These are phyloP conservation scores for Ypsolopha scabrella DNA, from an alignment of 2,888 invertebrate species.

Conservation along the genomic window DNA sequence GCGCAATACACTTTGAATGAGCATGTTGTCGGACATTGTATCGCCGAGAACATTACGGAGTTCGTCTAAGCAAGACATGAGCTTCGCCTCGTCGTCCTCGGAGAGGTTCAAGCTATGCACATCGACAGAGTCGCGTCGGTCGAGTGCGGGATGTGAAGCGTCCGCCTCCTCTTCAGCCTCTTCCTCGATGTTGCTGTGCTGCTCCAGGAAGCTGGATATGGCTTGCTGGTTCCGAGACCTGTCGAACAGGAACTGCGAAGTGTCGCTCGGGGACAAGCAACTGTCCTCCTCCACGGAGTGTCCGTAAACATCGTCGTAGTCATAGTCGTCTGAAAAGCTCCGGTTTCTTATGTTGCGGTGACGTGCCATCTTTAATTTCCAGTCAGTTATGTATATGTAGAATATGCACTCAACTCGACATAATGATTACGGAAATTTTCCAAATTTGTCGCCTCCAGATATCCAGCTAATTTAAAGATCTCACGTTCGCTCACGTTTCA, in stretches of 20 bases:
- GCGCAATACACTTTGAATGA: constrained; percentile 79
- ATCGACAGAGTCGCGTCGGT: constrained; percentile 58
- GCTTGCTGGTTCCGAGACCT: constrained; percentile 79
- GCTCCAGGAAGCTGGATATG: constrained; percentile 82
- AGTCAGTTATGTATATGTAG: not conserved
- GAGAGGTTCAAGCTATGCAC: constrained; percentile 63
- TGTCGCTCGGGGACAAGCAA: constrained; percentile 90
- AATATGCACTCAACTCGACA: not conserved
- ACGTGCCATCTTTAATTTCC: constrained; percentile 76
- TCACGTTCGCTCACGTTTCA: not conserved
- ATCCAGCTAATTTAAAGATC: too few relatives aligned
- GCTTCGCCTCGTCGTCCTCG: constrained; percentile 78
- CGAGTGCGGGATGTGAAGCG: constrained; percentile 22
- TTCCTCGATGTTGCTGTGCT: constrained; percentile 80
- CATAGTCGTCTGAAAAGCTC: constrained; percentile 91
- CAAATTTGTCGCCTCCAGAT: not conserved
- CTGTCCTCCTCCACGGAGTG: constrained; percentile 95
- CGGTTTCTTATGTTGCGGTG: constrained; percentile 88
- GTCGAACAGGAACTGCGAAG: constrained; percentile 87
- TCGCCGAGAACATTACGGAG: constrained; percentile 85
- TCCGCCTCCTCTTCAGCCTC: constrained; percentile 60
- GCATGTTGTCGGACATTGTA: constrained; percentile 76
- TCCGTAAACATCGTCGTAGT: constrained; percentile 92
- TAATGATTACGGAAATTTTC: not conserved
- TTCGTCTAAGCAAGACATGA: constrained; percentile 87